Percentiles rank a stretch among this genome's conserved stretches.
Evolutionary conservation across 1,140 invertebrate genomes (phyloP).

Genomic region (Mamestra configurata): DNA sequence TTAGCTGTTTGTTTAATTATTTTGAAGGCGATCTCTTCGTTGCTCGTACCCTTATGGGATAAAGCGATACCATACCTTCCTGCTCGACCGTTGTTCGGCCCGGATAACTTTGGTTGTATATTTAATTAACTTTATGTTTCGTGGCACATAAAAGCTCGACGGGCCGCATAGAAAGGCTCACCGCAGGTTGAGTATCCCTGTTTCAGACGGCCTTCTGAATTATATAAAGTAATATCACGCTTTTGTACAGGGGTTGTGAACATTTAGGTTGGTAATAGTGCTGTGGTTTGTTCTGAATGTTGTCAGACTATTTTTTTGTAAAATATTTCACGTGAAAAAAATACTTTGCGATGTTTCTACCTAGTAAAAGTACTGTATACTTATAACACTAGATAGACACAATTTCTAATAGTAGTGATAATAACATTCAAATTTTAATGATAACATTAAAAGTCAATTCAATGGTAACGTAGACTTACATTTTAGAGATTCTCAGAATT

Average conservation of each 20-base stretch:
- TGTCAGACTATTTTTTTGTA: background rate
- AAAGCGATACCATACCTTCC: background rate
- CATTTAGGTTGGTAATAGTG: background rate
- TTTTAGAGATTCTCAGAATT: background rate
- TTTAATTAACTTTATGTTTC: constrained; percentile 5
- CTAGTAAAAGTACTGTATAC: no score
- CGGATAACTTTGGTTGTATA: background rate
- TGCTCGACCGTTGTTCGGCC: background rate
- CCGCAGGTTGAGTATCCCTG: background rate
- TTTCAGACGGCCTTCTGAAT: constrained; percentile 3
- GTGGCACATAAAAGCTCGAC: background rate
- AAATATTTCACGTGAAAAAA: background rate
- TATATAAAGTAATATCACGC: constrained; percentile 11
- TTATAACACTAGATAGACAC: no score
- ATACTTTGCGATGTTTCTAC: background rate
- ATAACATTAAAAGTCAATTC: no score
- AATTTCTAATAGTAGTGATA: no score
- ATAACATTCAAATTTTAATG: no score
- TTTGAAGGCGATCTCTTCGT: background rate
- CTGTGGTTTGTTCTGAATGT: background rate
- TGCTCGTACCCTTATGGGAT: background rate
- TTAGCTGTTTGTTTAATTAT: background rate
- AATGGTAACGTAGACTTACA: background rate
- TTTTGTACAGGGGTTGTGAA: background rate
- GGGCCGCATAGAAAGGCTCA: background rate